Base-by-base conservation (phyloP, 2,888 invertebrate species). In the Acleris laterana region DNA sequence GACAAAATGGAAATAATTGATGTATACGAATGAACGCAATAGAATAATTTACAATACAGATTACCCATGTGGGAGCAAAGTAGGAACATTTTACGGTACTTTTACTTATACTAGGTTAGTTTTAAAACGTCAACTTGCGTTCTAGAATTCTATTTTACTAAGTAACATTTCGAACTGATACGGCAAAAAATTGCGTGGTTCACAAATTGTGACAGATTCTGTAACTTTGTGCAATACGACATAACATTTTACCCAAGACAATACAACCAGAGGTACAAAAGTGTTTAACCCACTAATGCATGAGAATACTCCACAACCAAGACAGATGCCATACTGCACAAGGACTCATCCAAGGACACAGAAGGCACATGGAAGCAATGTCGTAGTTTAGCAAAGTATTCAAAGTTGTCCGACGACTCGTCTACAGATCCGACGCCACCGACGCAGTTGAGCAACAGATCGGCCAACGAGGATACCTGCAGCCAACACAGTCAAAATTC, bases 401-500 rank as follows among this genome's bases (percentile, higher is more conserved):
- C 42, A 55, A 55, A 55, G 20, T 16, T 55, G 42, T 42, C 7
- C 55, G 55, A 55, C 55, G 42, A 42, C 46, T 48, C 69, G 78
- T 81, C 82, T 73, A 74, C 90, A 91, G 90, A 90, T 90, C 72
- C 87, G 7, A 73, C 84, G 46, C 76, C 68, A 73, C 78, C 38
- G 32, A 68, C 79, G 60, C 83, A 79, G 70, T 64, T 73, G 62
- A 64, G 82, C 20, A 74, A 79, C 70, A 85, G 85, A 60, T 65
- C 84, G 0, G 84, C 88, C 81, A 83, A 78, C 69, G 91, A 90
- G 58, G 91, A 89, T 46, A 67, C 87, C 0, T 87, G 89, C 86
- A 87, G 87, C 64, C 89, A 89, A 44, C 86, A 85, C 66, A 84
- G 83, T 62, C 88, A 88, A 68, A 87, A 87, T 60, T 83, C 88